Evolutionary conservation across 2,888 invertebrate species (phyloP).

Genomic region (Mechanitis mazaeus): DNA sequence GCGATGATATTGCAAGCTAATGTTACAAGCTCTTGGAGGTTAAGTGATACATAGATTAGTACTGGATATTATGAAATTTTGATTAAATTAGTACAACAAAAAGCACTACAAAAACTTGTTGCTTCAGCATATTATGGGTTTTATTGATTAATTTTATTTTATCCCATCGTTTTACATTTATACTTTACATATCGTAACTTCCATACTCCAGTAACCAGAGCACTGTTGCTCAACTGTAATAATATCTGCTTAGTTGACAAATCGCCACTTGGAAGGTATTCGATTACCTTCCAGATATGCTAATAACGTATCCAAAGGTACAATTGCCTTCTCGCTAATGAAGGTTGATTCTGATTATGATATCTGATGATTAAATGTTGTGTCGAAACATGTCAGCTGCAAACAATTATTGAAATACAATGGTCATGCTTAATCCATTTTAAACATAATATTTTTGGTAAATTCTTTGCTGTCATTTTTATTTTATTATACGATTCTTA

Average conservation of each 20-base stretch:
- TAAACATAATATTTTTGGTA: background rate
- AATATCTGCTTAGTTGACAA: constrained; percentile 44
- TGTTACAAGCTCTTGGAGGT: constrained; percentile 7
- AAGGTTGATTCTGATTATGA: constrained; percentile 23
- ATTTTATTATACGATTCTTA: too few species aligned
- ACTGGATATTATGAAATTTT: background rate
- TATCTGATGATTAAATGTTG: constrained; percentile 18
- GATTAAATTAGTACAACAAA: too few species aligned
- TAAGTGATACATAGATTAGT: constrained; percentile 16
- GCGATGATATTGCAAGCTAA: constrained; percentile 21
- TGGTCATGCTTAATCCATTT: background rate
- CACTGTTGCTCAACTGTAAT: constrained; percentile 24
- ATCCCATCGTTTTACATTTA: too few species aligned
- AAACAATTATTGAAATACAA: constrained; percentile 2
- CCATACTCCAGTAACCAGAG: background rate
- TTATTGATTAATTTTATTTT: too few species aligned
- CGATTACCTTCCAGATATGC: constrained; percentile 35
- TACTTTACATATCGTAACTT: too few species aligned
- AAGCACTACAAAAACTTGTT: too few species aligned
- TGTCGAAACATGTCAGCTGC: constrained; percentile 11
- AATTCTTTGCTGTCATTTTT: too few species aligned
- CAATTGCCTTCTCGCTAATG: constrained; percentile 25
- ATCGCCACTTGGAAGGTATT: constrained; percentile 39
- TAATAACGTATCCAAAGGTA: constrained; percentile 30
- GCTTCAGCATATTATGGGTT: too few species aligned